Evolutionary conservation across 2,113 vertebrate genomes (phyloP), one percentile per base, ranked within the genome.

Genomic region (Zootoca vivipara): DNA sequence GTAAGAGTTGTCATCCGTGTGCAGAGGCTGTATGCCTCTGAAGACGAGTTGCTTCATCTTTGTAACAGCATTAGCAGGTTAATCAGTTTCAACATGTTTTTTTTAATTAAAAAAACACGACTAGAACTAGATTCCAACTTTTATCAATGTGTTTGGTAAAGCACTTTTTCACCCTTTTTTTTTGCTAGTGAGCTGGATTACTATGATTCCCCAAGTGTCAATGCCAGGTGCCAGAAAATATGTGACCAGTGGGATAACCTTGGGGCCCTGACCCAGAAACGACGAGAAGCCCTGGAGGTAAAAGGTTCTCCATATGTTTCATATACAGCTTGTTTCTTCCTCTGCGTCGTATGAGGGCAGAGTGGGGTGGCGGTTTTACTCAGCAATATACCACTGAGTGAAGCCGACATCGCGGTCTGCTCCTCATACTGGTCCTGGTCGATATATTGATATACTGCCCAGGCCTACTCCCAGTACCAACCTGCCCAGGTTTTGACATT

Each of bases 241-340:
- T 99, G 99, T 95, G 99, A 99, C 94, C 98, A 99, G 94, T 99
- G 99, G 99, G 99, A 99, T 92, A 94, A 97, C 18, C 97, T 99
- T 89, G 99, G 99, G 90, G 97, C 94, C 72, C 92, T 99, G 89
- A 98, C 98, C 90, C 98, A 99, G 97, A 99, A 99, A 96, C 98
- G 99, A 81, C 98, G 97, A 91, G 99, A 99, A 94, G 98, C 98
- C 87, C 92, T 99, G 93, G 98, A 99, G 98, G 99, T 99, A 93
- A 97, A 96, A 85, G 30, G 2, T 28, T 0, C 62, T 87, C 30
- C 35, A 20, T 22, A 77, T 77, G 83, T 77, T 52, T 52, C 46
- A 52, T 52, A 52, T 52, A 52, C 46, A 52, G 10, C 46, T 52
- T 12, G 10, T 52, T 52, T 52, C 46, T 12, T 9, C 46, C 46